These are phyloP conservation scores for Limnephilus marmoratus DNA, from an alignment of 2,888 invertebrate genomes.

Conservation along the genomic window DNA sequence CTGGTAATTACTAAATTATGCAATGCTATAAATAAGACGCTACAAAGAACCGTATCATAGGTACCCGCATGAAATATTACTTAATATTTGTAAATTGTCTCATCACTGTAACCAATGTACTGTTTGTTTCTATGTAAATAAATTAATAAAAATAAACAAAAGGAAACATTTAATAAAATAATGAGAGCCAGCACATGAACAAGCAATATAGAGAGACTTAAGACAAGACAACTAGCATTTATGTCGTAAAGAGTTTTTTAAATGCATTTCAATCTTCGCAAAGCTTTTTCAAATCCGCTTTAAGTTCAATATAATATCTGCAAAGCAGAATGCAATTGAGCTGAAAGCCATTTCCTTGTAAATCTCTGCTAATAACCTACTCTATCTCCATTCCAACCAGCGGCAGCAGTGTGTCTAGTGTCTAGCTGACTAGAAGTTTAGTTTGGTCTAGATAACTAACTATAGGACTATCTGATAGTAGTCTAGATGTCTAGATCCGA, in stretches of 20 bases:
- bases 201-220: background rate
- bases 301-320: background rate
- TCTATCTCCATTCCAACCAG: background rate
- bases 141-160: too few relatives aligned
- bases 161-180: too few relatives aligned
- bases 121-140: too few relatives aligned
- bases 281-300: background rate
- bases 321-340: background rate
- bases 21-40: too few relatives aligned
- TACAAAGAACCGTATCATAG: too few relatives aligned
- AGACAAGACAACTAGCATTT: background rate
- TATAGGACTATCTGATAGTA: background rate
- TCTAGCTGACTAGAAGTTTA: background rate
- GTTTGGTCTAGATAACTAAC: background rate
- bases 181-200: background rate
- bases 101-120: too few relatives aligned
- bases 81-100: too few relatives aligned
- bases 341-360: background rate
- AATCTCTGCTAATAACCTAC: conserved; percentile 9
- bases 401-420: background rate
- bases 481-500: background rate
- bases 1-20: too few relatives aligned
- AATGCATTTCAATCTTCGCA: background rate
- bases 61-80: too few relatives aligned
- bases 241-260: background rate